Percentiles rank a stretch among this genome's conserved stretches.
Evolutionary conservation across 2,113 vertebrate genomes (phyloP).

Genomic region (Leucopsar rothschildi): DNA sequence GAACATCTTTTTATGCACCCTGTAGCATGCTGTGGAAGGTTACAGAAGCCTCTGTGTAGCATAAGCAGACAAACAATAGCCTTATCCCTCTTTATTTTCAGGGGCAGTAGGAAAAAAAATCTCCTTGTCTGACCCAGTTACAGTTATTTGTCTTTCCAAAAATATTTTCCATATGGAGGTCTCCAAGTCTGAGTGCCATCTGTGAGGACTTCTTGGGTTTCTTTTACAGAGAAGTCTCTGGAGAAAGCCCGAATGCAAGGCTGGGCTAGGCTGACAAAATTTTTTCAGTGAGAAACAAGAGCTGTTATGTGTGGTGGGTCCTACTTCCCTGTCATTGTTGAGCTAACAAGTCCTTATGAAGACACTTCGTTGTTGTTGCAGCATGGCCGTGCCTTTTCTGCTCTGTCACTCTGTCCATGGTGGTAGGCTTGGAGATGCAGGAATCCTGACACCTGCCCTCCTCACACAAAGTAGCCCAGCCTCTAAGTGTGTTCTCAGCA

Average conservation of each 20-base stretch:
- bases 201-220: constrained; percentile 56
- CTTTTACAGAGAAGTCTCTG: constrained; percentile 48
- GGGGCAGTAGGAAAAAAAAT: constrained; percentile 21
- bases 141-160: constrained; percentile 58
- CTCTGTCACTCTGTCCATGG: not conserved
- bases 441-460: not conserved
- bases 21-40: not conserved
- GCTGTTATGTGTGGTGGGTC: not conserved
- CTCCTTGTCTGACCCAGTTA: constrained; percentile 41
- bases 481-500: not conserved
- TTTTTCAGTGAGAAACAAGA: constrained; percentile 11
- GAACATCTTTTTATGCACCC: not conserved
- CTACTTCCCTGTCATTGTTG: not conserved
- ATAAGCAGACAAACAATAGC: constrained; percentile 32
- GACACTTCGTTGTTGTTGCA: not conserved
- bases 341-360: not conserved
- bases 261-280: not conserved
- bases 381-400: not conserved
- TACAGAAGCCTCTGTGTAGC: not conserved
- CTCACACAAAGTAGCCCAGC: not conserved
- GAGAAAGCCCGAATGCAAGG: constrained; percentile 26
- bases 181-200: constrained; percentile 53
- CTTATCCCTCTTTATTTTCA: constrained; percentile 30
- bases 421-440: not conserved
- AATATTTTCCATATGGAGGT: constrained; percentile 61